Evolutionary conservation across 1,140 invertebrate genomes (phyloP).

Genomic region (Anastatus disparis): DNA sequence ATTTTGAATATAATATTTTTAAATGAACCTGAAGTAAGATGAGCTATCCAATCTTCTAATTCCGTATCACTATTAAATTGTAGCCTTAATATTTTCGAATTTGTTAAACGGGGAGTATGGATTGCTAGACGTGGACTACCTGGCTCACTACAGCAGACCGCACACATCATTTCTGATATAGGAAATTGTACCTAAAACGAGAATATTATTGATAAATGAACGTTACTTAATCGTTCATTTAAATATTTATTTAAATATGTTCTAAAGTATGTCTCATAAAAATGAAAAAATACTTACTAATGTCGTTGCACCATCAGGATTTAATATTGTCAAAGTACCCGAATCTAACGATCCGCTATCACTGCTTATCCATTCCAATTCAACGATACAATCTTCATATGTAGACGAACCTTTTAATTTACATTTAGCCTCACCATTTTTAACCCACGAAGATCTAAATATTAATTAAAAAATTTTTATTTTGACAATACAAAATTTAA

Average conservation of each 20-base stretch:
- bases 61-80: constrained; percentile 82
- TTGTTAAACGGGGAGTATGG: constrained; percentile 73
- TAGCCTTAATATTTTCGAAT: constrained; percentile 71
- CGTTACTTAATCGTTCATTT: too few species aligned
- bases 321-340: constrained; percentile 81
- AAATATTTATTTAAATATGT: too few species aligned
- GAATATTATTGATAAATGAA: constrained; percentile 5
- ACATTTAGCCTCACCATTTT: constrained; percentile 79
- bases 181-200: constrained; percentile 70
- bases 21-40: constrained; percentile 74
- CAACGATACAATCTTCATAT: constrained; percentile 81
- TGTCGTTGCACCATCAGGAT: constrained; percentile 77
- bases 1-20: constrained; percentile 31
- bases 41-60: constrained; percentile 87
- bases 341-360: constrained; percentile 70
- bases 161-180: constrained; percentile 78
- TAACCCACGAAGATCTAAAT: constrained; percentile 81
- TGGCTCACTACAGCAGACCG: constrained; percentile 80
- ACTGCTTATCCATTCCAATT: constrained; percentile 82
- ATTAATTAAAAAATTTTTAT: too few species aligned
- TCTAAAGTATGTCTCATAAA: too few species aligned
- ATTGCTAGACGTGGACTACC: constrained; percentile 78
- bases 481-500: background rate
- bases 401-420: constrained; percentile 70
- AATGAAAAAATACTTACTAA: constrained; percentile 67